Percentiles rank a stretch among this genome's conserved stretches.
These are phyloP conservation scores for Chondrosia reniformis DNA, from an alignment of 37 sponge, comb jelly and placozoan genomes.

Conservation along the genomic window DNA sequence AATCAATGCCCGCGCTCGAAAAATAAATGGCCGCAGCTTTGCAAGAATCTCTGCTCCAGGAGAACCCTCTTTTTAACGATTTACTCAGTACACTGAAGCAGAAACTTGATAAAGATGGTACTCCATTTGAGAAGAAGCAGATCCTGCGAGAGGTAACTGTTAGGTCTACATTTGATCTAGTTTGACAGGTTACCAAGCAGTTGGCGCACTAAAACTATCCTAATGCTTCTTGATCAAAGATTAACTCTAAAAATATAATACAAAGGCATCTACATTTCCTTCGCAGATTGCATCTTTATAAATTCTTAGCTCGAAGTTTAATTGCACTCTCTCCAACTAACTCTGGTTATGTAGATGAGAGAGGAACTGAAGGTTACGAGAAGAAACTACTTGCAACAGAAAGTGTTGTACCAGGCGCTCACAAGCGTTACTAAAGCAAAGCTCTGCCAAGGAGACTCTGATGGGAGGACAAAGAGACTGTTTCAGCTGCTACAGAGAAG, in stretches of 20 bases:
- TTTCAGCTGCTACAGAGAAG: not conserved
- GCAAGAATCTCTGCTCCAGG: not conserved
- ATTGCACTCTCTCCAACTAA: no score
- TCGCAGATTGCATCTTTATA: no score
- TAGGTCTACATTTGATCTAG: no score
- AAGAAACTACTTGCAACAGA: not conserved
- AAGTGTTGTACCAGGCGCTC: not conserved
- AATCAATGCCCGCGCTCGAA: no score
- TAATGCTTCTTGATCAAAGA: no score
- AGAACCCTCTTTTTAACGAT: not conserved
- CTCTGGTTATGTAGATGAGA: not conserved
- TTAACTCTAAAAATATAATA: no score
- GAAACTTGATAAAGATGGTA: not conserved
- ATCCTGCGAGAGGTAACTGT: not conserved
- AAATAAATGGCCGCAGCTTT: no score
- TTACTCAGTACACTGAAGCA: not conserved
- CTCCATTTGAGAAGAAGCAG: not conserved
- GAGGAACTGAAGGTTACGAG: not conserved
- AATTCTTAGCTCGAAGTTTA: no score
- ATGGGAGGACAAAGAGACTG: not conserved
- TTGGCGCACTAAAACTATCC: no score
- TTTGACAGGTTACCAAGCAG: no score
- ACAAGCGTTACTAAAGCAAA: not conserved
- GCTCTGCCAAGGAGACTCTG: not conserved
- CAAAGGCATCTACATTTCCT: no score